Evolutionary conservation across 2,797 vertebrate genomes (phyloP).

Genomic region (Oreochromis grahami): DNA sequence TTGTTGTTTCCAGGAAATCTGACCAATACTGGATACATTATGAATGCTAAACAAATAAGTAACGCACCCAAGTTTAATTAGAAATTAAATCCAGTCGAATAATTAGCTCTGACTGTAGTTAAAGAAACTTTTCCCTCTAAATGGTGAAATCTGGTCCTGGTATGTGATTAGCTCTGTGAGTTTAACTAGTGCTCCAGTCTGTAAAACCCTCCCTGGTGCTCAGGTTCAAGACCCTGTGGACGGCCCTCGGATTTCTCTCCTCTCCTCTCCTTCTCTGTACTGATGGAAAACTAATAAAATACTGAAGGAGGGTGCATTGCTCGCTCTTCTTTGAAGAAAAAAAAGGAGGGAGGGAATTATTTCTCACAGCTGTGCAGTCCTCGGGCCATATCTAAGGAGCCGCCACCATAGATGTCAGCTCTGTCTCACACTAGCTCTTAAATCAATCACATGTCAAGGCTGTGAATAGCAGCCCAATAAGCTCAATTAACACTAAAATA

Average conservation of each 20-base stretch:
- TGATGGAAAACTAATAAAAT: constrained; percentile 63
- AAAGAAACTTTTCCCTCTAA: not conserved
- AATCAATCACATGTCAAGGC: constrained; percentile 72
- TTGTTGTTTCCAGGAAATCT: not conserved
- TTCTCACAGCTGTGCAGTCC: constrained; percentile 64
- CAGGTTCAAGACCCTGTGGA: constrained; percentile 27
- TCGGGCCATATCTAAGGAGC: constrained; percentile 60
- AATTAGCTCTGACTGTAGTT: not conserved
- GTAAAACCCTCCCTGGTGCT: not conserved
- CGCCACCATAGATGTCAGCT: constrained; percentile 46
- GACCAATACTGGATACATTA: not conserved
- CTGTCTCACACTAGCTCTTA: constrained; percentile 59
- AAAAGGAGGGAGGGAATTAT: constrained; percentile 39
- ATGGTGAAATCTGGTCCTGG: not conserved
- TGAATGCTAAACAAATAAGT: not conserved
- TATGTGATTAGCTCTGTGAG: not conserved
- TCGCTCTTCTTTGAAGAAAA: constrained; percentile 36
- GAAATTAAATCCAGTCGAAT: not conserved
- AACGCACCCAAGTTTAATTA: not conserved
- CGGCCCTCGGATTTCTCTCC: constrained; percentile 20
- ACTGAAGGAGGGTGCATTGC: constrained; percentile 42
- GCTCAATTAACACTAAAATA: constrained; percentile 79
- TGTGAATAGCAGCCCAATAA: constrained; percentile 76
- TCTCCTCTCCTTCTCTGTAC: constrained; percentile 1
- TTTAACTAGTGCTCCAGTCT: not conserved